Percentiles rank a stretch among this genome's conserved stretches.
phyloP scores from a whole-genome alignment of 2,888 invertebrate species.

The Troides helena region DNA sequence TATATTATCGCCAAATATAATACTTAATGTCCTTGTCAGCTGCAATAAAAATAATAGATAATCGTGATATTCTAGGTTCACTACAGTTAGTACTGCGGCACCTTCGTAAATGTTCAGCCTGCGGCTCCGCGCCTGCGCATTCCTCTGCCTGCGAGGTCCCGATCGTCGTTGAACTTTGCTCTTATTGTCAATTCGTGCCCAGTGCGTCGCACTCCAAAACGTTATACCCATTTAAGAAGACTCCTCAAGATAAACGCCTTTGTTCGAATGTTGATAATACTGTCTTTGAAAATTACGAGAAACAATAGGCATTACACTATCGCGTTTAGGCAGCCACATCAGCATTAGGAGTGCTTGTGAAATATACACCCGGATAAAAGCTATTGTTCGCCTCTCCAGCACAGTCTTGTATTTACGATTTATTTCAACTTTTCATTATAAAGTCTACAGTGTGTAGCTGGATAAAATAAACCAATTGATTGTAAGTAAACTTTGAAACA shows the following conservation, averaged over 20 bases:
- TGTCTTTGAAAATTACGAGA: slow-evolving; percentile 46
- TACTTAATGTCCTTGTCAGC: slow-evolving; percentile 51
- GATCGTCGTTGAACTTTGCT: slow-evolving; percentile 78
- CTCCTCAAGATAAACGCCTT: slow-evolving; percentile 54
- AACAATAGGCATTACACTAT: slow-evolving; percentile 33
- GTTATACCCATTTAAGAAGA: slow-evolving; percentile 61
- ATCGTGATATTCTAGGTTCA: slow-evolving; percentile 64
- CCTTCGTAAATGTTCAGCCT: slow-evolving; percentile 42
- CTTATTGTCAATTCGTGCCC: slow-evolving; percentile 79
- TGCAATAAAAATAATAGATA: slow-evolving; percentile 69
- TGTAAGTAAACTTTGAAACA: not conserved
- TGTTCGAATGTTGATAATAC: slow-evolving; percentile 51
- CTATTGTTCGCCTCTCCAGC: slow-evolving; percentile 6
- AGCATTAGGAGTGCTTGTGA: slow-evolving; percentile 20
- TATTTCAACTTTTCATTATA: not conserved
- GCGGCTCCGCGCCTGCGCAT: slow-evolving; percentile 67
- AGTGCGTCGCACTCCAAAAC: slow-evolving; percentile 65
- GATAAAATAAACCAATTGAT: not conserved
- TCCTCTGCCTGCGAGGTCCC: slow-evolving; percentile 65
- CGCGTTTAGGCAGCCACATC: slow-evolving; percentile 17
- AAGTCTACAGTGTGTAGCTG: not conserved
- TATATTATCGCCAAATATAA: slow-evolving; percentile 41
- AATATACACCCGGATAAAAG: slow-evolving; percentile 16
- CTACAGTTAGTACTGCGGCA: slow-evolving; percentile 58
- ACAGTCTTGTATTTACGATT: slow-evolving; percentile 6